Percentiles rank a stretch among this genome's conserved stretches.
phyloP scores from a whole-genome alignment of 2,888 invertebrate species.

The Thecophora atra region DNA sequence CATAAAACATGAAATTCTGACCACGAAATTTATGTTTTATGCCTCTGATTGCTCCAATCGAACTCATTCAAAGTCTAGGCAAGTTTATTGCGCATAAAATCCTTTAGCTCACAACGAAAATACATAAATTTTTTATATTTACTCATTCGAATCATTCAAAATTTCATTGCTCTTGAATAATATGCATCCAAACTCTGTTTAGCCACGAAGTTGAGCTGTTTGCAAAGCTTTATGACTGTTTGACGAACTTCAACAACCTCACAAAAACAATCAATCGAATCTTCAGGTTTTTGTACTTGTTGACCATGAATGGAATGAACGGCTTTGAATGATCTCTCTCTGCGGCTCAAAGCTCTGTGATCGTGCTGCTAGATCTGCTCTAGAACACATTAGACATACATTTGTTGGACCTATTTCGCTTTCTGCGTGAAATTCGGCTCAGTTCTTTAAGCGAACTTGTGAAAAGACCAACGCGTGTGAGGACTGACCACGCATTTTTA shows the following conservation, averaged over 20 bases:
- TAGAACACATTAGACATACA: conserved; percentile 6
- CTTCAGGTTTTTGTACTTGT: conserved; percentile 8
- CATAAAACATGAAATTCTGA: no score
- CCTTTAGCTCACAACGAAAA: no score
- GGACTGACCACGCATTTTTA: neutral
- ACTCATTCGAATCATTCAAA: no score
- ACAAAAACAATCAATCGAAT: neutral
- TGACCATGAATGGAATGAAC: conserved; percentile 12
- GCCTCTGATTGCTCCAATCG: no score
- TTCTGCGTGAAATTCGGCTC: conserved; percentile 12
- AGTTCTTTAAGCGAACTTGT: neutral
- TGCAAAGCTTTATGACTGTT: neutral
- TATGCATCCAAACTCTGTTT: no score
- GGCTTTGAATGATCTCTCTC: neutral
- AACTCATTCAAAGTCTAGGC: no score
- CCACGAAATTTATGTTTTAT: no score
- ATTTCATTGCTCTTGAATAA: no score
- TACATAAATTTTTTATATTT: no score
- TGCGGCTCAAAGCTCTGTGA: conserved; percentile 3
- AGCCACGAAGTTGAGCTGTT: neutral
- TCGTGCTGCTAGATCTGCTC: neutral
- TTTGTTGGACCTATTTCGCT: conserved; percentile 3
- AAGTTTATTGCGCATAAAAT: no score
- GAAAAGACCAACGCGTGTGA: neutral
- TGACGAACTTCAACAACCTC: neutral